phyloP scores from a whole-genome alignment of 1,140 invertebrate genomes.

The Lasioglossum baleicum region DNA sequence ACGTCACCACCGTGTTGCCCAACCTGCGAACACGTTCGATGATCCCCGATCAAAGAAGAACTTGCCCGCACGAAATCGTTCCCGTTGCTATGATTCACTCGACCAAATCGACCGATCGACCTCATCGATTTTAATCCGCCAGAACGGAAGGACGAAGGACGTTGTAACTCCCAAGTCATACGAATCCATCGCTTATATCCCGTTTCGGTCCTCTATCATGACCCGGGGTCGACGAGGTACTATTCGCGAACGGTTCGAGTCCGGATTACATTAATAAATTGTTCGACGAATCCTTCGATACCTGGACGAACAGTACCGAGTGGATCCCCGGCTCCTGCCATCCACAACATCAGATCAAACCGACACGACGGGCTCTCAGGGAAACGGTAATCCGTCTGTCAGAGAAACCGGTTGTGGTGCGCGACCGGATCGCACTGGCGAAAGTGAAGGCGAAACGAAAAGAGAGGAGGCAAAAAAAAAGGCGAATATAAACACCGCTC shows the following conservation, averaged over 20 bases:
- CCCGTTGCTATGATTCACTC: constrained; percentile 35
- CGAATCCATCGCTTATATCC: constrained; percentile 30
- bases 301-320: constrained; percentile 19
- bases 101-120: constrained; percentile 56
- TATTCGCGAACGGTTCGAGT: constrained; percentile 22
- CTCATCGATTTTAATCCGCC: constrained; percentile 37
- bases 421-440: constrained; percentile 1
- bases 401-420: constrained; percentile 6
- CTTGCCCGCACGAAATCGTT: constrained; percentile 42
- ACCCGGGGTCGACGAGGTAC: constrained; percentile 38
- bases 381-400: constrained; percentile 8
- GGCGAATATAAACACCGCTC: constrained; percentile 16
- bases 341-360: constrained; percentile 59
- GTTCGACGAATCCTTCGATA: too few relatives aligned
- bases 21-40: constrained; percentile 47
- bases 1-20: constrained; percentile 50
- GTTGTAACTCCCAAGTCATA: constrained; percentile 24
- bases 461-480: not conserved
- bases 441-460: constrained; percentile 7
- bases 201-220: constrained; percentile 33
- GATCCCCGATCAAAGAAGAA: constrained; percentile 31
- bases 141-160: constrained; percentile 42
- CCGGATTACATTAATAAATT: not conserved
- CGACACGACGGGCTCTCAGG: constrained; percentile 53
- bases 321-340: constrained; percentile 22